These are phyloP conservation scores for Erebia palarica DNA, from an alignment of 2,888 invertebrate genomes.

Conservation along the genomic window DNA sequence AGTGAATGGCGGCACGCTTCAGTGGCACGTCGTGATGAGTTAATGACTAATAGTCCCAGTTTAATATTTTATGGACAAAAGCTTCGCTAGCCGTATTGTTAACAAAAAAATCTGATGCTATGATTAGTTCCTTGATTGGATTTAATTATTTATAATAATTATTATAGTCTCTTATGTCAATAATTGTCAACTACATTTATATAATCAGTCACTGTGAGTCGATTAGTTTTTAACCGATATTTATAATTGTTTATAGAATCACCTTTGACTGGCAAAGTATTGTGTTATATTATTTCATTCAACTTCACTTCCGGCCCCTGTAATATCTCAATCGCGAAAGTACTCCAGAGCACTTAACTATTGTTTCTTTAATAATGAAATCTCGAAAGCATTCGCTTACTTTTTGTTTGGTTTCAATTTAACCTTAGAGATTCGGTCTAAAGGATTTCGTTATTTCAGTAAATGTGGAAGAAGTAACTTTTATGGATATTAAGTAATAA, in stretches of 20 bases:
- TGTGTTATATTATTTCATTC: conserved; percentile 46
- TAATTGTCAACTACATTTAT: not conserved
- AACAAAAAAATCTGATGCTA: not conserved
- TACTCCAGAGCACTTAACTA: conserved; percentile 49
- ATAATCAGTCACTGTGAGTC: not conserved
- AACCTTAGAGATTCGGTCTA: not conserved
- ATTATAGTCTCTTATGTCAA: no score
- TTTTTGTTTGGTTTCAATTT: not conserved
- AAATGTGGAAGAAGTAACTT: not conserved
- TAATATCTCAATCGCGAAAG: conserved; percentile 73
- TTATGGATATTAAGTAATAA: not conserved
- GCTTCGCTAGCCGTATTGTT: not conserved
- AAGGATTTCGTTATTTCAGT: not conserved
- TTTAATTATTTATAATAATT: no score
- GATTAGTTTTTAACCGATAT: not conserved
- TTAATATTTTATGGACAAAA: not conserved
- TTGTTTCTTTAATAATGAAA: conserved; percentile 25
- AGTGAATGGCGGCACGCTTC: conserved; percentile 31
- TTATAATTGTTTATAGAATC: conserved; percentile 10
- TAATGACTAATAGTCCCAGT: not conserved
- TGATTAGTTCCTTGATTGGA: not conserved
- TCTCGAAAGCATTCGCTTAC: conserved; percentile 6
- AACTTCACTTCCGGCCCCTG: conserved; percentile 66
- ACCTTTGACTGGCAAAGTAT: conserved; percentile 15
- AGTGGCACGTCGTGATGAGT: not conserved